phyloP scores from a whole-genome alignment of 2,888 invertebrate genomes.

The Metopia argyrocephala region DNA sequence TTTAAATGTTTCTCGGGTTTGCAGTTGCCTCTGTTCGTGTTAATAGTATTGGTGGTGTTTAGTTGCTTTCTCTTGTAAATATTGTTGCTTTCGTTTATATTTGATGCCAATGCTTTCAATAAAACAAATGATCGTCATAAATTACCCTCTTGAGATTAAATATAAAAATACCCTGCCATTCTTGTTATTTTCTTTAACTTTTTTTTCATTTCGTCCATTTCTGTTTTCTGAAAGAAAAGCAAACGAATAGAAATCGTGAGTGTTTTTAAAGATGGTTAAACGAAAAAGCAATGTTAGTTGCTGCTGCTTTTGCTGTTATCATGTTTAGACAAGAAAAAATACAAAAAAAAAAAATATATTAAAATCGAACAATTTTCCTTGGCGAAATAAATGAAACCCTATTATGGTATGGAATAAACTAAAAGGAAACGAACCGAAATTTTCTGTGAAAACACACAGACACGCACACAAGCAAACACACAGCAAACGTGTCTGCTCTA shows the following conservation, averaged over 20 bases:
- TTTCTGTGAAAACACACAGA: neutral
- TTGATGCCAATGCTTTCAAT: slow-evolving; percentile 70
- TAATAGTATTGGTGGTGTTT: slow-evolving; percentile 42
- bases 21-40: slow-evolving; percentile 12
- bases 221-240: neutral
- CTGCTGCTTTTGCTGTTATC: slow-evolving; percentile 21
- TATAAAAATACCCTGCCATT: slow-evolving; percentile 50
- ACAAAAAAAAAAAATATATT: neutral
- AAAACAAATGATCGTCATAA: slow-evolving; percentile 77
- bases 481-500: slow-evolving; percentile 25
- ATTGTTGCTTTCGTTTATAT: slow-evolving; percentile 30
- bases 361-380: neutral
- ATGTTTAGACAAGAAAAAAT: slow-evolving; percentile 13
- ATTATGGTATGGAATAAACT: neutral
- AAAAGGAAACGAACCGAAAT: neutral
- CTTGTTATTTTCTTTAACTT: slow-evolving; percentile 1
- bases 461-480: neutral
- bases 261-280: slow-evolving; percentile 36
- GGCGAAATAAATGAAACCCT: neutral
- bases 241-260: slow-evolving; percentile 20
- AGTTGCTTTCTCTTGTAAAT: slow-evolving; percentile 14
- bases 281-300: slow-evolving; percentile 43
- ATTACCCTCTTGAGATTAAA: slow-evolving; percentile 76
- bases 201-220: neutral
- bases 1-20: neutral